Conservation (phyloP, 2,113 vertebrate genomes). For the Smithornis capensis region DNA sequence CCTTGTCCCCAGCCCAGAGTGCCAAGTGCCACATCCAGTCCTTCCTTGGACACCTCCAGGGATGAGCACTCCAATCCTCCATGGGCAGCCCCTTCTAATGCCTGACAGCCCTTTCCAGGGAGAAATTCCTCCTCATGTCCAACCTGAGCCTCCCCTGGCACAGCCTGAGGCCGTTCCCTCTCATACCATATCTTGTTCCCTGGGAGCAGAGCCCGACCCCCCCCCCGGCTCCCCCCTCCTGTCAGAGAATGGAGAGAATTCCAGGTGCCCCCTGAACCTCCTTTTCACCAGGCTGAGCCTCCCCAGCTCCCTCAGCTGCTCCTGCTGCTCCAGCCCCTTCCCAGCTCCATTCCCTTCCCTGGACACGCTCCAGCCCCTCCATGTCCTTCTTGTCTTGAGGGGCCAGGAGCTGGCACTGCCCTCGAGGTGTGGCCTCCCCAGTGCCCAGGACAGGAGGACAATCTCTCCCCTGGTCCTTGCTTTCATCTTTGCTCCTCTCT, state of each 20-base stretch:
- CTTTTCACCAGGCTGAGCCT: background rate
- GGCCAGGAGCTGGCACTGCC: background rate
- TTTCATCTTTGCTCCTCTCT: background rate
- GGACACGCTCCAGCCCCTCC: background rate
- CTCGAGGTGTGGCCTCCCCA: background rate
- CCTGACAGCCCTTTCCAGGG: rapidly evolving
- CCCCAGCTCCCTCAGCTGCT: background rate
- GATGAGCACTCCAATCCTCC: background rate
- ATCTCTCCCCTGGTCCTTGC: background rate
- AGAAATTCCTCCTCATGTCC: background rate
- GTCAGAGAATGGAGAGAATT: background rate
- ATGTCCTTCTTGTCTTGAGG: background rate
- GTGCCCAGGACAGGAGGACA: background rate
- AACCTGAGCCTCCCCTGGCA: background rate
- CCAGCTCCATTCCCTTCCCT: background rate
- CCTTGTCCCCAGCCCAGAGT: background rate
- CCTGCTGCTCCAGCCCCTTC: background rate
- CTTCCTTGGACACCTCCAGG: background rate
- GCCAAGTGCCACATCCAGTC: background rate
- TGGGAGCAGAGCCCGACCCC: background rate
- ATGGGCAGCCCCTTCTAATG: background rate
- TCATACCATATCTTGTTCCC: background rate
- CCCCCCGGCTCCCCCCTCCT: background rate
- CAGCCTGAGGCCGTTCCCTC: background rate
- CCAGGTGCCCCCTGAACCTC: background rate